Base-by-base conservation (phyloP, 2,113 vertebrate species). In the Recurvirostra avosetta region DNA sequence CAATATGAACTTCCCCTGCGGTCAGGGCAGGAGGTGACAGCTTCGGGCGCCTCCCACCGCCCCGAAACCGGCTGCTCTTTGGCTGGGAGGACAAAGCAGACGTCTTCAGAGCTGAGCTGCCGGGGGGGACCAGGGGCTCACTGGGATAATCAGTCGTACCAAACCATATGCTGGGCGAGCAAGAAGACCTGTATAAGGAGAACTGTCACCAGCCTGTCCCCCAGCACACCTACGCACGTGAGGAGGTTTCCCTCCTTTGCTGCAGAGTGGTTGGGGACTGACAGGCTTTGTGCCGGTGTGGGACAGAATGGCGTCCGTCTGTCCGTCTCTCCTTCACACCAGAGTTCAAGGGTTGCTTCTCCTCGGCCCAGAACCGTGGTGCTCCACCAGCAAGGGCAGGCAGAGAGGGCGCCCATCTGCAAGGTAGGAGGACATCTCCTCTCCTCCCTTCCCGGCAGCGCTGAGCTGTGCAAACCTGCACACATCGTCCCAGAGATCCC, bases 141-240 rank as follows among this genome's bases (percentile, higher is more conserved):
- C 36, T 1, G 0, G 80, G n/a, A 41, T 5, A 23, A 47, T 16
- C 41, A 15, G 32, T 67, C 4, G 0, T 1, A 4, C 38, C 2
- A 1, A 58, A 18, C 32, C 15, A 6, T 1, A 5, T 30, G 11
- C 3, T 1, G 14, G 34, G 59, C 13, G 53, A 29, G 61, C 34
- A 23, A 26, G 8, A 23, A 30, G 6, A 40, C 20, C 16, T 26
- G 1, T 4, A 1, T 3, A 4, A 30, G 26, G 16, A 18, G 10
- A 15, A 45, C 53, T 4, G 0, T 14, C 36, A 8, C 36, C 63
- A 68, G 55, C 38, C 72, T 5, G 38, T 30, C 17, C 74, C 43
- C 23, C 49, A 16, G 55, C 19, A 16, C 52, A 4, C 8, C 20
- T n/a, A 36, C 2, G 1, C 1, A 5, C 2, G 0, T 12, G 38